phyloP scores from a whole-genome alignment of 2,888 invertebrate species.

The Xanthia togata region DNA sequence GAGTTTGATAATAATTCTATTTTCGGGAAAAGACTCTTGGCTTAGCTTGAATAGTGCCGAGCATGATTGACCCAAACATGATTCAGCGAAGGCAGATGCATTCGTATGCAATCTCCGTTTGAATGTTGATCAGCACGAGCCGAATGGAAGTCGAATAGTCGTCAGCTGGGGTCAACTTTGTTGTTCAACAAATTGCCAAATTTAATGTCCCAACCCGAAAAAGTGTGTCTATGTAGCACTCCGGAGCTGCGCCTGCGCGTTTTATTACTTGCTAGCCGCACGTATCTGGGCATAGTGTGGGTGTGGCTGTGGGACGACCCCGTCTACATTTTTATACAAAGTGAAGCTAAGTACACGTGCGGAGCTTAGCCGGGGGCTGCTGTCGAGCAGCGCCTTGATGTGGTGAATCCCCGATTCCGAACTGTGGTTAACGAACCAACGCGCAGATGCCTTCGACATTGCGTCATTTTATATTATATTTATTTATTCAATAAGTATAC shows the following conservation, averaged over 20 bases:
- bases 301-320: not conserved
- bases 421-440: not conserved
- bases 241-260: no score
- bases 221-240: not conserved
- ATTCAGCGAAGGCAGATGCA: not conserved
- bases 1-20: no score
- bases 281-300: not conserved
- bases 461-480: not conserved
- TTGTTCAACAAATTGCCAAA: not conserved
- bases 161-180: not conserved
- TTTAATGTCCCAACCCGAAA: not conserved
- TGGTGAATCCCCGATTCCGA: slow-evolving; percentile 4
- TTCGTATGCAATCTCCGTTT: not conserved
- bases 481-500: not conserved
- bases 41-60: not conserved
- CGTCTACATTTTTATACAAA: not conserved
- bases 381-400: not conserved
- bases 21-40: not conserved
- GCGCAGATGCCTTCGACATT: not conserved
- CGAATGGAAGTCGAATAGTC: not conserved
- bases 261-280: not conserved
- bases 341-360: not conserved
- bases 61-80: not conserved
- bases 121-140: not conserved
- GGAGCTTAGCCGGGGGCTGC: not conserved